These are phyloP conservation scores for Charanyca ferruginea DNA, from an alignment of 2,888 invertebrate species.

Conservation along the genomic window DNA sequence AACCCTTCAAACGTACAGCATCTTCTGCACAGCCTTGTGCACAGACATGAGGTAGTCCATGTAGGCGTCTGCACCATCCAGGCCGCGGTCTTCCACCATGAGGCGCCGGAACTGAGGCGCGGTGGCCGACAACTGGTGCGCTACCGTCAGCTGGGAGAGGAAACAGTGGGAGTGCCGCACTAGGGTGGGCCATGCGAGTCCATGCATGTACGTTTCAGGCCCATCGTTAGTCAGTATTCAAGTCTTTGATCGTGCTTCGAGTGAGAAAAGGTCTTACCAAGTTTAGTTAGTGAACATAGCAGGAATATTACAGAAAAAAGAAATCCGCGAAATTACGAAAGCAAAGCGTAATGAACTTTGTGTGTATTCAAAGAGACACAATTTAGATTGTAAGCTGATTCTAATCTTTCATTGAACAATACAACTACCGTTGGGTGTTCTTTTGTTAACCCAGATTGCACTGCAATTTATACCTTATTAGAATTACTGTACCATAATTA, in stretches of 20 bases:
- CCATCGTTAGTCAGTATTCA: constrained; percentile 2
- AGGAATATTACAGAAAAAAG: neutral
- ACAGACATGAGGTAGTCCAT: constrained; percentile 98
- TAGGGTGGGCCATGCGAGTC: constrained; percentile 1
- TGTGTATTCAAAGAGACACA: neutral
- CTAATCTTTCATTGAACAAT: too few relatives aligned
- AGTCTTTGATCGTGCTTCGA: too few relatives aligned
- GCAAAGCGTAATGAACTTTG: neutral
- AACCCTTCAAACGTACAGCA: constrained; percentile 74
- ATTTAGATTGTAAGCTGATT: too few relatives aligned
- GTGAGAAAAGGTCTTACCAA: too few relatives aligned
- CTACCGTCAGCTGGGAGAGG: constrained; percentile 75
- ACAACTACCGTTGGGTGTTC: too few relatives aligned
- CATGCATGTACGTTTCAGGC: neutral
- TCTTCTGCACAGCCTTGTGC: constrained; percentile 97
- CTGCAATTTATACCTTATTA: too few relatives aligned
- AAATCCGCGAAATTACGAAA: neutral
- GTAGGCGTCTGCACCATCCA: constrained; percentile 96
- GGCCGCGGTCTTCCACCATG: constrained; percentile 97
- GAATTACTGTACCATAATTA: too few relatives aligned
- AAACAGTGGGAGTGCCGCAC: neutral
- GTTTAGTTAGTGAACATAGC: neutral
- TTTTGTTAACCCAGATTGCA: too few relatives aligned
- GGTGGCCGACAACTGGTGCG: constrained; percentile 73
- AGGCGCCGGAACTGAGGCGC: constrained; percentile 97